These are phyloP conservation scores for Xenops minutus DNA, from an alignment of 2,797 vertebrate genomes.

Conservation along the genomic window DNA sequence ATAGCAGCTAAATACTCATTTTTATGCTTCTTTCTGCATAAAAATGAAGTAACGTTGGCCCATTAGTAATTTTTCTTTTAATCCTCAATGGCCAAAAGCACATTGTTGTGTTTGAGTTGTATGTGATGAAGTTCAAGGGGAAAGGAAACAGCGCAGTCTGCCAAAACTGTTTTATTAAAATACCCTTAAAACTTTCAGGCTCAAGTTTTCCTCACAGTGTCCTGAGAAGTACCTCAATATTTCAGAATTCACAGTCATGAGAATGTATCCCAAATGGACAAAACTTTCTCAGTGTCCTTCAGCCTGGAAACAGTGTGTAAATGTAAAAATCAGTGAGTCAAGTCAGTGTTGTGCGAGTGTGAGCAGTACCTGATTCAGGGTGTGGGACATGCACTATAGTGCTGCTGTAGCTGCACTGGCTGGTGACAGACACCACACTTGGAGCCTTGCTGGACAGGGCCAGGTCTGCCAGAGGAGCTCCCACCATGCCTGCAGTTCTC, in stretches of 20 bases:
- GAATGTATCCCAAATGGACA: fast-evolving
- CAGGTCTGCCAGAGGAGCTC: conserved; percentile 78
- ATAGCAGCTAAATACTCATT: neutral
- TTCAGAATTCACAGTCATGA: neutral
- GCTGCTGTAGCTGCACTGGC: conserved; percentile 91
- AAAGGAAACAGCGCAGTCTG: neutral
- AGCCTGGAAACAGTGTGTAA: neutral
- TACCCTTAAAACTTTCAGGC: neutral
- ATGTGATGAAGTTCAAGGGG: neutral
- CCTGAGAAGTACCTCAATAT: neutral
- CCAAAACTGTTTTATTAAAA: neutral
- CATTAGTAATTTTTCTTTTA: neutral
- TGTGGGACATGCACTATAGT: conserved; percentile 85
- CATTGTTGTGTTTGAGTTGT: neutral
- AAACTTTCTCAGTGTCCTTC: neutral
- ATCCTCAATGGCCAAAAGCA: neutral
- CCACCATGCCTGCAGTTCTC: conserved; percentile 69
- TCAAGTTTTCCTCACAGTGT: neutral
- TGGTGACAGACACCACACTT: conserved; percentile 84
- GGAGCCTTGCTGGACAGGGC: conserved; percentile 80
- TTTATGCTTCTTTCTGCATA: neutral
- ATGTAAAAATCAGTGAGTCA: neutral
- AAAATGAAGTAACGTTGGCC: neutral
- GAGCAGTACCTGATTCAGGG: conserved; percentile 83
- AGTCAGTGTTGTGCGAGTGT: neutral